A percentile compares a stretch with the other conserved stretches of the same genome.
Conservation (phyloP, 64 coral and sea anemone species). For the Hydrozoanthus tunicans region DNA sequence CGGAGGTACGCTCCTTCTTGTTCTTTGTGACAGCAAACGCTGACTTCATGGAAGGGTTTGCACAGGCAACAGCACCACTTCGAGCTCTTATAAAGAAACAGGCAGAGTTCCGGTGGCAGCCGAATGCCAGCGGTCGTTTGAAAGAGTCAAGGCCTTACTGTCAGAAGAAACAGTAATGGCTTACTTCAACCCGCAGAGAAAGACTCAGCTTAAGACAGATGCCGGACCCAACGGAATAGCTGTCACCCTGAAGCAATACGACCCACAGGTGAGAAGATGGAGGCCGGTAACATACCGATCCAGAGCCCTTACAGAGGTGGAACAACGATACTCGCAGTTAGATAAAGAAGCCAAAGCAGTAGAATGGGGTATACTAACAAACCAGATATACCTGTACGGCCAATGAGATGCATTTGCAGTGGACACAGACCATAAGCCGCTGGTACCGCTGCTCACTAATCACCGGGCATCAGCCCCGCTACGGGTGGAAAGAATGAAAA, state of each 20-base stretch:
- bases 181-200: conserved; percentile 40
- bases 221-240: conserved; percentile 44
- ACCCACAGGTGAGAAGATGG: conserved; percentile 10
- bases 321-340: conserved; percentile 53
- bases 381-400: conserved; percentile 64
- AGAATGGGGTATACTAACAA: conserved; percentile 55
- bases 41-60: conserved; percentile 1
- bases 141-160: not conserved
- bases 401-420: conserved; percentile 35
- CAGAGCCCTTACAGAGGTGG: conserved; percentile 49
- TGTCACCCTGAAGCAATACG: conserved; percentile 52
- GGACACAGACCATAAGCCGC: conserved; percentile 65
- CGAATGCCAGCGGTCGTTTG: not conserved
- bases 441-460: conserved; percentile 39
- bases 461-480: conserved; percentile 53
- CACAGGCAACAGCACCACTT: not conserved
- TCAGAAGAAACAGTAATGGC: conserved; percentile 14
- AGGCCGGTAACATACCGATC: conserved; percentile 17
- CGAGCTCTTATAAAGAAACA: not conserved
- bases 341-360: conserved; percentile 70
- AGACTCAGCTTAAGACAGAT: conserved; percentile 58
- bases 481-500: conserved; percentile 49
- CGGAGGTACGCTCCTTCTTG: conserved; percentile 23
- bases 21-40: not conserved
- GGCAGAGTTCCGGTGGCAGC: not conserved